Base-by-base conservation (phyloP, 2,888 invertebrate species). In the Sinotaia quadrata region DNA sequence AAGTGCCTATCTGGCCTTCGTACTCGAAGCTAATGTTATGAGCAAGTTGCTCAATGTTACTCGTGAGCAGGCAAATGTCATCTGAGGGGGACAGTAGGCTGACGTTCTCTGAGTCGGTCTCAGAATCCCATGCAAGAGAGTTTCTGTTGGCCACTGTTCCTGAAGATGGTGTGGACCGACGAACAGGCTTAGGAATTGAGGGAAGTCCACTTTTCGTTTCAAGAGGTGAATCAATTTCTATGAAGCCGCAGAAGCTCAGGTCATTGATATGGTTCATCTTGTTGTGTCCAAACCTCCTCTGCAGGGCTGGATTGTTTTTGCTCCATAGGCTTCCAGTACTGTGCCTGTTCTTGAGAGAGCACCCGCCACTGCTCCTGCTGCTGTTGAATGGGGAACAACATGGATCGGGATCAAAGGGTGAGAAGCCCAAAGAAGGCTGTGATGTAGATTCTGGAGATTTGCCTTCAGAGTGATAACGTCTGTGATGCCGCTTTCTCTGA, bases 21-120 rank as follows among this genome's bases (percentile, higher is more conserved):
- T 73, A 73, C 49, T 73, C 73, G 15, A 80, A 83, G 59, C 75
- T 75, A 60, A 81, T 75, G 56, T 78, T 73, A 56, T 78, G 75
- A 7, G 76, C 76, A 27, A 71, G 65, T 60, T 73, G 69, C 56
- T 73, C 73, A 15, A 73, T 49, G 47, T 73, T 69, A 41, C 67
- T 69, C 7, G 73, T 69, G 56, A 73, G 33, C 59, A 68, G 37
- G 18, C 65, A 56, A 27, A 65, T 65, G 56, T 54, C 54, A 18
- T 54, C 65, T 2, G 37, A 44, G 5, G 56, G 56, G 3, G 56
- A 52, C 44, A 56, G 24, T 12, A 4, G 12, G 21, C 18, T 10
- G n/a, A 4, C 37, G 24, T 24, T 15, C 34, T 24, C 37, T 2
- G 65, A 56, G 15, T 65, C 65, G 10, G 41, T 10, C 10, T 41